Percentiles rank a stretch among this genome's conserved stretches.
Evolutionary conservation across 2,888 invertebrate species (phyloP).

Genomic region (Carpatolechia fugitivella): DNA sequence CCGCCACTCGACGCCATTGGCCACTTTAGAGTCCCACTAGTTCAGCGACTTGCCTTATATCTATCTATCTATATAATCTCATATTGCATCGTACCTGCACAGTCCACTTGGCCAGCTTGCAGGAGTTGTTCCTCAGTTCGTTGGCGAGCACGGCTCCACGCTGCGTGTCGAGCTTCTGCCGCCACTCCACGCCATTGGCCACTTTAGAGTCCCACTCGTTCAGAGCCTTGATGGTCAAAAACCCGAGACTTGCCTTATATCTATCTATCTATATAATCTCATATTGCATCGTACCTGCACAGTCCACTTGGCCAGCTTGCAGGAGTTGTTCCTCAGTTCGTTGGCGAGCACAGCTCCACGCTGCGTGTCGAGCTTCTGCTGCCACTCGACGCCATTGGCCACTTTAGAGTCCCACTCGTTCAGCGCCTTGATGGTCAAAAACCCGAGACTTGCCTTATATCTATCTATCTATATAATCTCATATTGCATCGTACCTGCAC

Average conservation of each 20-base stretch:
- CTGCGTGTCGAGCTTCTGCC: slow-evolving; percentile 98
- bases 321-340: slow-evolving; percentile 99
- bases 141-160: slow-evolving; percentile 99
- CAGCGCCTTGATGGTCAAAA: slow-evolving; percentile 96
- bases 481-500: slow-evolving; percentile 86
- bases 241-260: no score
- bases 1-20: slow-evolving; percentile 99
- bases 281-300: slow-evolving; percentile 86
- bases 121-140: slow-evolving; percentile 99
- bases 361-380: slow-evolving; percentile 98
- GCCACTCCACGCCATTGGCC: slow-evolving; percentile 98
- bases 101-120: slow-evolving; percentile 99
- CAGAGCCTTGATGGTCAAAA: slow-evolving; percentile 97
- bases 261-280: no score
- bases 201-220: slow-evolving; percentile 99
- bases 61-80: no score
- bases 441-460: no score
- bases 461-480: no score
- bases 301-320: slow-evolving; percentile 99
- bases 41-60: no score
- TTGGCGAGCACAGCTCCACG: slow-evolving; percentile 99
- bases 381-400: slow-evolving; percentile 98
- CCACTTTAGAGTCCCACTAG: slow-evolving; percentile 98
- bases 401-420: slow-evolving; percentile 99
- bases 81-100: slow-evolving; percentile 86